Evolutionary conservation across 2,797 vertebrate species (phyloP), one percentile per base, ranked within the genome.

Genomic region (Peromyscus aztecus): DNA sequence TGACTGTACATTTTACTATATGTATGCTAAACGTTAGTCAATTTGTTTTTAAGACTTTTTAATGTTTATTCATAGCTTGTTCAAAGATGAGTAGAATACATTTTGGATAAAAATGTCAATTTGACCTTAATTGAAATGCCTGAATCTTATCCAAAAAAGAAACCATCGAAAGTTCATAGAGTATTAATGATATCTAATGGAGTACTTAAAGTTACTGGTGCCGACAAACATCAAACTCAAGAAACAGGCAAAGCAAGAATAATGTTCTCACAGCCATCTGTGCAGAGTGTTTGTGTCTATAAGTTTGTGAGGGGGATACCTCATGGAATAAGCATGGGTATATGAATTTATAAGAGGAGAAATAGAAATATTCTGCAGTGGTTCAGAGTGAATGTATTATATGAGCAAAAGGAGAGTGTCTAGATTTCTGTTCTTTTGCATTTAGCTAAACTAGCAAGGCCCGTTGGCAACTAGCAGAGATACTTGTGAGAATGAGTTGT

Each of bases 21-120:
- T n/a, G 14, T 75, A 94, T 75, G 19, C 17, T 81, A 52, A 93
- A 90, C 71, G 23, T 82, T 81, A 59, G 90, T 81, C 4, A 57
- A 34, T 88, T 92, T 90, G 83, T 94, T 94, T 93, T 94, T 93
- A 21, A 85, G n/a, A 77, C 17, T 67, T 96, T 91, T 91, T 65
- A 77, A 84, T 91, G 73, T 61, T 96, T 69, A 81, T 76, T 95
- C 10, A 76, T 71, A 77, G 92, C 57, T 92, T n/a, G 8, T 92
- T 71, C 21, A 94, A 95, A 94, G 29, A 61, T 61, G 17, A 14
- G 23, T 59, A 73, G 87, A 86, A 24, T 78, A 46, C 24, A 19
- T 52, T 92, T 81, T 78, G 21, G 52, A 61, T 49, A 82, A 93
- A 94, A 95, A 40, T 86, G 13, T 77, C 76, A 76, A 43, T 80